Conservation (phyloP, 2,888 invertebrate genomes). For the Drosophila yooni region DNA sequence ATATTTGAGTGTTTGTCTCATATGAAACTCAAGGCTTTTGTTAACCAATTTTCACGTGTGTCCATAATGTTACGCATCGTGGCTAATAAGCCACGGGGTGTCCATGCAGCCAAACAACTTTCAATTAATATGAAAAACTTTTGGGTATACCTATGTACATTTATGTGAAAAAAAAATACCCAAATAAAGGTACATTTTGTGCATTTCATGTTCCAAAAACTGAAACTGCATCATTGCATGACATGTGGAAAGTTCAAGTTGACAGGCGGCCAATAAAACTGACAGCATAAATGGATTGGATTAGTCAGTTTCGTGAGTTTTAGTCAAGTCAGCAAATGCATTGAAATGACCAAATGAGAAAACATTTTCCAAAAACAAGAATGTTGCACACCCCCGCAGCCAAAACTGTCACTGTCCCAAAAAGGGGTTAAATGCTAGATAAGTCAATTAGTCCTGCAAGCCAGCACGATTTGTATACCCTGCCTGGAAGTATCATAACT, state of each 20-base stretch:
- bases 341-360: slow-evolving; percentile 44
- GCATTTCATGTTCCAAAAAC: slow-evolving; percentile 68
- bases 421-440: slow-evolving; percentile 47
- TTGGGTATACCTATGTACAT: slow-evolving; percentile 25
- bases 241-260: slow-evolving; percentile 76
- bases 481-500: not conserved
- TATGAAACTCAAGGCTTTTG: slow-evolving; percentile 36
- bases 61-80: slow-evolving; percentile 72
- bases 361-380: slow-evolving; percentile 12
- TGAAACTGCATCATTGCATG: slow-evolving; percentile 76
- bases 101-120: slow-evolving; percentile 62
- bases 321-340: slow-evolving; percentile 82
- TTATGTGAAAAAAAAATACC: slow-evolving; percentile 11
- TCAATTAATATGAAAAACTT: slow-evolving; percentile 73
- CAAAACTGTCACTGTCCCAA: slow-evolving; percentile 38
- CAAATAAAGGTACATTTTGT: slow-evolving; percentile 49
- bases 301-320: slow-evolving; percentile 80
- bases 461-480: slow-evolving; percentile 23
- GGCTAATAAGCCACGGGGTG: slow-evolving; percentile 84
- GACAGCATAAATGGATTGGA: slow-evolving; percentile 84
- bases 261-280: slow-evolving; percentile 81
- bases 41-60: slow-evolving; percentile 63
- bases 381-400: slow-evolving; percentile 6
- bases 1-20: slow-evolving; percentile 4
- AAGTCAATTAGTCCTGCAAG: slow-evolving; percentile 69